These are phyloP conservation scores for Augiades crinisus DNA, from an alignment of 2,888 invertebrate species.

Conservation along the genomic window DNA sequence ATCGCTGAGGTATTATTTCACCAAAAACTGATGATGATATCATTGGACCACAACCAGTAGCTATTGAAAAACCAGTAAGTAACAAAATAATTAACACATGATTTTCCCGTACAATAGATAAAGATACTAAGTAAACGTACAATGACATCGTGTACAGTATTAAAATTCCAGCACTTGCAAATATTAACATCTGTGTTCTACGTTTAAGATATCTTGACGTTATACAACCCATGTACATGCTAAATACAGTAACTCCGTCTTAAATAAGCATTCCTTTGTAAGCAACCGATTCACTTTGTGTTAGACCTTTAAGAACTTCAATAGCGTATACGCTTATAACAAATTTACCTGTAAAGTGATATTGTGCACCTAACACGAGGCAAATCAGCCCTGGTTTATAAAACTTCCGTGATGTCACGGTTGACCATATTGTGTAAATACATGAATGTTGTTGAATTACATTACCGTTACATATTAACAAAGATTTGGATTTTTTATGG, in stretches of 20 bases:
- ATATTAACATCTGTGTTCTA: conserved; percentile 24
- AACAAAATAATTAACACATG: conserved; percentile 42
- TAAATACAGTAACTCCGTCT: no score
- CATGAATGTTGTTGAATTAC: no score
- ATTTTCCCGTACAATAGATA: conserved; percentile 32
- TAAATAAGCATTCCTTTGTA: no score
- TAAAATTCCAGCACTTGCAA: conserved; percentile 22
- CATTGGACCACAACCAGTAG: conserved; percentile 46
- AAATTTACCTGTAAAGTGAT: conserved; percentile 39
- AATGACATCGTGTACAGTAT: conserved; percentile 32
- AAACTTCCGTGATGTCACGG: conserved; percentile 27
- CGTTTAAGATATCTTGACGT: conserved; percentile 1
- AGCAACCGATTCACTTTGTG: no score
- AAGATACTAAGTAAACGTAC: conserved; percentile 32
- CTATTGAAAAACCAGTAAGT: conserved; percentile 44
- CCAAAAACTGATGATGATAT: conserved; percentile 42
- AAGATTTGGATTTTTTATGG: no score
- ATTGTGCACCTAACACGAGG: no score
- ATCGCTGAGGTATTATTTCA: conserved; percentile 43
- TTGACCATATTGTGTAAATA: no score
- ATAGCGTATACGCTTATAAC: conserved; percentile 34
- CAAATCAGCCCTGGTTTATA: conserved; percentile 43
- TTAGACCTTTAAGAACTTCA: conserved; percentile 38
- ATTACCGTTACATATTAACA: no score
- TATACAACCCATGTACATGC: no score